Evolutionary conservation across 1,140 invertebrate species (phyloP), one percentile per base, ranked within the genome.

Genomic region (Pantala flavescens): DNA sequence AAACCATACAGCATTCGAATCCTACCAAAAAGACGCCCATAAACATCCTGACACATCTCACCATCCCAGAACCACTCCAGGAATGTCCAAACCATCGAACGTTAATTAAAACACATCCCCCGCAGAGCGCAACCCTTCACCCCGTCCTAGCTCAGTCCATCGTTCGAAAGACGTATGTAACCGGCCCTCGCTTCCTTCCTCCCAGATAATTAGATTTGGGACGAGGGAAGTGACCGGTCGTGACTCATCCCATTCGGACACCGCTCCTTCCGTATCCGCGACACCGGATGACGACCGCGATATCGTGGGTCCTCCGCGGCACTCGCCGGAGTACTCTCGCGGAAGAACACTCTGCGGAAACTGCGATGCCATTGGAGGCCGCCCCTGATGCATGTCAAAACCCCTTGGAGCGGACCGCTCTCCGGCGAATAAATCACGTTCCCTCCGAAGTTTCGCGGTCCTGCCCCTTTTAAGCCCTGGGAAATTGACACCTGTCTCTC

Each of bases 401-500:
- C 3, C 49, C 49, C 49, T 63, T 63, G 16, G 16, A 63, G 49
- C 49, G 49, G 49, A 19, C 49, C 49, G 12, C 49, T 63, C 49
- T 63, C n/a, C 16, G 12, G 12, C 49, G 49, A 63, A 63, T 63
- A 63, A 63, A 63, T 63, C 49, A 63, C 49, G n/a, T 63, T 63
- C 49, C 49, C 49, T 21, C 49, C 49, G 12, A 63, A 63, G 49
- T 63, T 63, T 63, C 49, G 49, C 49, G n/a, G n/a, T 16, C 49
- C 16, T 63, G 3, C 49, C 1, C 49, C 49, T 12, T 3, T 36
- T 7, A 63, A 63, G 49, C 49, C 49, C 49, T 21, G 49, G 49
- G 49, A 63, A 63, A 63, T 63, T 63, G 49, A 63, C 49, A 63
- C 49, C 49, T 63, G 49, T 63, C 49, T 63, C 49, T 63, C 49